phyloP scores from a whole-genome alignment of 2,888 invertebrate genomes.

The Pyrocoelia pectoralis region DNA sequence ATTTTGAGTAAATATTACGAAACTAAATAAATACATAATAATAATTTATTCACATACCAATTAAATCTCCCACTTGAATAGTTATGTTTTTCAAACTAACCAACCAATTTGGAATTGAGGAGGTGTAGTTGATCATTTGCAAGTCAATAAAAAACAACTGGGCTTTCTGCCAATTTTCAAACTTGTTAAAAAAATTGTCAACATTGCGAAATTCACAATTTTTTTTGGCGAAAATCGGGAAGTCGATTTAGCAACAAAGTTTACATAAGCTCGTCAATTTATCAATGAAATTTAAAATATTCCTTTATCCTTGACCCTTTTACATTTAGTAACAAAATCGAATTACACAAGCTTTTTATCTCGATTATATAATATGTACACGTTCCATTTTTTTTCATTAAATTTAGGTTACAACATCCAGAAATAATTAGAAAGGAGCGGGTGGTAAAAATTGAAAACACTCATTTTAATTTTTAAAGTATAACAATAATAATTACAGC shows the following conservation, averaged over 20 bases:
- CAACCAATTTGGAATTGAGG: neutral
- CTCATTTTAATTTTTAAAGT: constrained; percentile 20
- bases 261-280: neutral
- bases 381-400: neutral
- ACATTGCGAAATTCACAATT: neutral
- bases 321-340: neutral
- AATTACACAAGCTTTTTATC: neutral
- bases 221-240: neutral
- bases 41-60: neutral
- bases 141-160: neutral
- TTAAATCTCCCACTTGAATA: neutral
- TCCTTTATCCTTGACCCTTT: neutral
- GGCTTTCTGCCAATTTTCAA: neutral
- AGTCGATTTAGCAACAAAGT: neutral
- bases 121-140: neutral
- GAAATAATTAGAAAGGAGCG: neutral
- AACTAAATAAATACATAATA: neutral
- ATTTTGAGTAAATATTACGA: neutral
- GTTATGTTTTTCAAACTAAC: neutral
- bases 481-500: constrained; percentile 22
- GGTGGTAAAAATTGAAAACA: constrained; percentile 20
- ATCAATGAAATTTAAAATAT: neutral
- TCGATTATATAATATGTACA: neutral
- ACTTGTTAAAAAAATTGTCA: neutral
- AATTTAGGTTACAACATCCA: neutral